A percentile compares a stretch with the other conserved stretches of the same genome.
phyloP scores from a whole-genome alignment of 2,888 invertebrate species.

The Limnephilus marmoratus region DNA sequence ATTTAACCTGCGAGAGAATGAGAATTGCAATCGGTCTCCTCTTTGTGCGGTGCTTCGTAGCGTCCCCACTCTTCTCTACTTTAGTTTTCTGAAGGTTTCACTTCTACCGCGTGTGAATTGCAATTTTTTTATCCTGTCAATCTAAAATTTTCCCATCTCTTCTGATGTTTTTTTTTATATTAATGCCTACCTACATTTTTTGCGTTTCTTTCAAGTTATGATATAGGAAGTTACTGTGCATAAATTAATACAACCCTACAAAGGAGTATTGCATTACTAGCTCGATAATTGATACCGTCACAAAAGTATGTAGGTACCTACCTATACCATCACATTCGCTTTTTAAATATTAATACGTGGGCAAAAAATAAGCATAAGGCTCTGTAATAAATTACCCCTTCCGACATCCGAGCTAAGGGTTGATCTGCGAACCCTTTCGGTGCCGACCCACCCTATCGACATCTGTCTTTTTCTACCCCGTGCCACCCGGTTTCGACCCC shows the following conservation, averaged over 20 bases:
- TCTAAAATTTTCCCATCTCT: too few relatives aligned
- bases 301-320: not conserved
- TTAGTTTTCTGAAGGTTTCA: too few relatives aligned
- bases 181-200: not conserved
- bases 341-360: conserved; percentile 58
- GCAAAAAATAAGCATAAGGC: conserved; percentile 65
- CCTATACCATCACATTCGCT: not conserved
- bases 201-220: not conserved
- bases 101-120: too few relatives aligned
- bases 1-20: too few relatives aligned
- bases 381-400: conserved; percentile 66
- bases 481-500: conserved; percentile 32
- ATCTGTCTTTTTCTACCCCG: conserved; percentile 62
- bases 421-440: conserved; percentile 66
- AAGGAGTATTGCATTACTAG: not conserved
- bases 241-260: not conserved
- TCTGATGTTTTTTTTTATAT: too few relatives aligned
- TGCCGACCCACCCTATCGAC: conserved; percentile 62
- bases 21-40: too few relatives aligned
- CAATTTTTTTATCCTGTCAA: too few relatives aligned
- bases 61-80: too few relatives aligned
- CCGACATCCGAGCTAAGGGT: conserved; percentile 63
- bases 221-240: not conserved
- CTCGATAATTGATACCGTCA: conserved; percentile 24
- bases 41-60: too few relatives aligned